Evolutionary conservation across 2,797 vertebrate species (phyloP), one percentile per base, ranked within the genome.

Genomic region (Tarsius wallacei): DNA sequence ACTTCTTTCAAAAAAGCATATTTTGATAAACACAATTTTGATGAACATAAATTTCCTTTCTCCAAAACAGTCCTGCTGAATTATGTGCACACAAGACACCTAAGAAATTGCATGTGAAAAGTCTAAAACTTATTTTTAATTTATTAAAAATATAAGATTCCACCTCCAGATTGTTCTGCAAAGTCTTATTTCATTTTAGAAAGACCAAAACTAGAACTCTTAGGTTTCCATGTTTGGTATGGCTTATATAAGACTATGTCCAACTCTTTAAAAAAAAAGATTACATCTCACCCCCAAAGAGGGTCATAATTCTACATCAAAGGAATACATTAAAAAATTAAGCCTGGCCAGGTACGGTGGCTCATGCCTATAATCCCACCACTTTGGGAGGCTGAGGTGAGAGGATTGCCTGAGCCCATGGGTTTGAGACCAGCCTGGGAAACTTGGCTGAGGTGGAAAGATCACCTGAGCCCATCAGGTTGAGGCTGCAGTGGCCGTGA

Each of bases 181-280:
- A 36, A 71, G 36, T 84, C 80, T 96, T 87, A 68, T 16, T 84
- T 22, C 17, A 90, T 13, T 55, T 77, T 53, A 93, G 73, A 94
- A 59, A 95, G 95, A 66, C 19, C 81, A 95, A 77, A 96, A 88
- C 57, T 93, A 89, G 63, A 90, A 86, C 87, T 93, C 47, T 90
- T 64, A 86, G 64, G 7, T 53, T 3, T 51, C 31, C 28, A 86
- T 36, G 36, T 57, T 8, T 86, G 47, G 15, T 83, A 66, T 57
- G 5, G 31, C 71, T 93, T 96, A 78, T 47, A 84, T 7, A 87
- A 87, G 33, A 95, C 63, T 59, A 68, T 31, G 33, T 22, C 22
- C 49, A 92, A 90, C 57, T 94, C 47, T 42, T 42, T 88, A 77
- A 96, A 93, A 90, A 93, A 90, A 64, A 6, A 74, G 51, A 24